Evolutionary conservation across 2,888 invertebrate species (phyloP), one percentile per base, ranked within the genome.

Genomic region (Gibbula magus): DNA sequence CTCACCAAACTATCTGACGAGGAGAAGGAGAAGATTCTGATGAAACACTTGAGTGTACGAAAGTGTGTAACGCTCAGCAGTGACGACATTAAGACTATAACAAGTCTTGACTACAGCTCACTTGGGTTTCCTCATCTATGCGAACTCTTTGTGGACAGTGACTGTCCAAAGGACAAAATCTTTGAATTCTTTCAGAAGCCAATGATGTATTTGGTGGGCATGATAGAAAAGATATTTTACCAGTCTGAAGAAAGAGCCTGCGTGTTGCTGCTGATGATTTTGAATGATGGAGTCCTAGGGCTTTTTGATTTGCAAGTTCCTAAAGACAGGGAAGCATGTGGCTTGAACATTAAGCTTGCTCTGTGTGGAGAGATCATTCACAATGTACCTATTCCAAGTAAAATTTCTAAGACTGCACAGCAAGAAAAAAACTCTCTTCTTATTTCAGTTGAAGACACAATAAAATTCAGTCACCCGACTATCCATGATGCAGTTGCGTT

Each of bases 381-480:
- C 56, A 56, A 56, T 56, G 56, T 56, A 25, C 56, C 16, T 29
- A 25, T 29, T 45, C 45, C 45, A 13, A 45, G 1, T 1, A 13
- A 45, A 7, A 45, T 45, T 45, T 45, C 45, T 39, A 20, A 70
- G n/a, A 39, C 70, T 35, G 70, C 70, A 35, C 16, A 20, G n/a
- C 20, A 32, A 10, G 70, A 70, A 32, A 70, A 35, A n/a, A 10
- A n/a, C 16, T 35, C 70, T 35, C 70, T 70, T 70, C 35, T 70
- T 29, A 10, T 25, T 20, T 70, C 35, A 3, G 39, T 35, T 16
- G 25, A 35, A 16, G 70, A 70, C 25, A 25, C 16, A 20, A 70
- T 70, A 20, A 70, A 29, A 70, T 70, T 70, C 35, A 70, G 70
- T n/a, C 70, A 70, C 20, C 70, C 70, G 1, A 70, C 70, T 25